Base-by-base conservation (phyloP, 2,888 invertebrate species). In the Epistrophe grossulariae region DNA sequence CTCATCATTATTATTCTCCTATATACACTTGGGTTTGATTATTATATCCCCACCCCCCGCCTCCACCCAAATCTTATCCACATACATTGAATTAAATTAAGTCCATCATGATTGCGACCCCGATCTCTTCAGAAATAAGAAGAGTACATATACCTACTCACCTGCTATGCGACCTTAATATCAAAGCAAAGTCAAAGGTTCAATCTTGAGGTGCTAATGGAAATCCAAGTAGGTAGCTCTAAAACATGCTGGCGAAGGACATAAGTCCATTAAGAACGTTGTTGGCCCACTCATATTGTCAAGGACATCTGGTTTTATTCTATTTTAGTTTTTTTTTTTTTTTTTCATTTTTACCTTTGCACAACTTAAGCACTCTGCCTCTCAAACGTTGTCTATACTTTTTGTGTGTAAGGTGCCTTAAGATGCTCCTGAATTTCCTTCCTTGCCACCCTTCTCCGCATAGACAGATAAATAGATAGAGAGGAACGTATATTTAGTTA, bases 211-310 rank as follows among this genome's bases (percentile, higher is more conserved):
- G 45, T 78, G 81, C 70, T 85, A 81, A 85, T 85, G 84, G 73
- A 78, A 73, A 72, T 57, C 76, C 68, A 60, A 73, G 68, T 62
- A 24, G 24, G 38, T 70, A 50, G 62, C 43, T 68, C 24, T 24
- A 24, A 19, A 50, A 55, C 70, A 70, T 70, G 38, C 28, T 40
- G 68, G 62, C 45, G 52, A 68, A 70, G 64, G 68, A 60, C 77
- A 60, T 52, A 72, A 52, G 66, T 80, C 72, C 78, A 85, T 78
- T 81, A 85, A 73, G 73, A 78, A 68, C n/a, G n/a, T n/a, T 60
- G 68, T 40, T 57, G 48, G 35, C 45, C 72, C 72, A 64, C 72
- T 80, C 77, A 78, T 78, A 81, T 77, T 78, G 73, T 85, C 81
- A 81, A 81, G 81, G 81, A 81, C 84, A 81, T 66, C 62, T 57